Evolutionary conservation across 2,113 vertebrate species (phyloP), one percentile per base, ranked within the genome.

Genomic region (Coturnix japonica): DNA sequence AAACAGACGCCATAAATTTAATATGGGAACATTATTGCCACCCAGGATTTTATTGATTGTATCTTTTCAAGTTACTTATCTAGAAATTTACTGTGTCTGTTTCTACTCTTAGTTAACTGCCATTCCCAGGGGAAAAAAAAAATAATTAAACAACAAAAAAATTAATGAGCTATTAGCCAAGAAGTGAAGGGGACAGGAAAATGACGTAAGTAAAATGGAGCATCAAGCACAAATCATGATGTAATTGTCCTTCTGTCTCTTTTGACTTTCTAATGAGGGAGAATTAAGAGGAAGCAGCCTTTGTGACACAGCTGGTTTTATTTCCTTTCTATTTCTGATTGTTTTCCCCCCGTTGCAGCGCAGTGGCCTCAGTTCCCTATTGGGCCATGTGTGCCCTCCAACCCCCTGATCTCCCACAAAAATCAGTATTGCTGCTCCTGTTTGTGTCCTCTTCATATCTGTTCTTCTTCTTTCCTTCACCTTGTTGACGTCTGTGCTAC

Each of bases 1-100:
- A 95, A 96, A 79, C 75, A 95, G 93, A 87, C 92, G 82, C 72
- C 44, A 26, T 94, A 97, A 97, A 95, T 96, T 95, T 93, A 96
- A 95, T 86, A 51, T 17, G 79, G 90, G 26, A 94, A 83, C 69
- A 35, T 91, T 91, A 66, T 80, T 96, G 89, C 96, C 90, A 94
- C 85, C 93, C 89, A 82, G 37, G 80, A 76, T 95, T 96, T 95
- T 96, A 96, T 94, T 90, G 73, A 95, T 92, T 96, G 39, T 73
- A 75, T 90, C 93, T 86, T 91, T 57, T 77, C 30, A 49, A 96
- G 86, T 94, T 93, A 88, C 79, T 97, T 97, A 95, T 85, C 72
- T 91, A 21, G 70, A 86, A 85, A 96, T 95, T 95, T 91, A 95
- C 92, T 75, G 33, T 89, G 43, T 60, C 77, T 95, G 44, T 63